Percentiles rank a stretch among this genome's conserved stretches.
These are phyloP conservation scores for Malthinus seriepunctatus DNA, from an alignment of 2,888 invertebrate species.

Conservation along the genomic window DNA sequence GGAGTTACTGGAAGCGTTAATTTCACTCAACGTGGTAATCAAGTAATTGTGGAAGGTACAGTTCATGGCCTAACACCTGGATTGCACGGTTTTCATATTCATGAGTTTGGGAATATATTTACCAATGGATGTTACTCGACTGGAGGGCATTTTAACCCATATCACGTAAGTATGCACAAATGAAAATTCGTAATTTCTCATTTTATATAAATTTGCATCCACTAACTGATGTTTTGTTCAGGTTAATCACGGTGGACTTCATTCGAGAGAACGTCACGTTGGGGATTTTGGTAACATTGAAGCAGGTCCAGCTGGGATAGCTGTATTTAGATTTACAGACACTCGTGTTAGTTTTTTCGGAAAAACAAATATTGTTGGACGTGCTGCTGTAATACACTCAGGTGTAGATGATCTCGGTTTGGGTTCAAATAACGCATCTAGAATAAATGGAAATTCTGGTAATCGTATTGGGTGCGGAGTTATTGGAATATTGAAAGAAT, in stretches of 20 bases:
- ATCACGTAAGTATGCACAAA: slow-evolving; percentile 70
- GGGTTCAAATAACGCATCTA: slow-evolving; percentile 70
- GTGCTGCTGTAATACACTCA: slow-evolving; percentile 78
- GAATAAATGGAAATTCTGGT: slow-evolving; percentile 84
- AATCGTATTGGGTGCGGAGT: slow-evolving; percentile 79
- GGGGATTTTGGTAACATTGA: slow-evolving; percentile 85
- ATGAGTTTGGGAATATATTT: slow-evolving; percentile 65
- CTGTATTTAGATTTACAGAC: slow-evolving; percentile 66
- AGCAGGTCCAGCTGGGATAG: slow-evolving; percentile 62
- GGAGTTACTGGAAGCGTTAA: slow-evolving; percentile 48
- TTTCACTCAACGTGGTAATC: slow-evolving; percentile 62
- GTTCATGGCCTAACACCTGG: slow-evolving; percentile 65
- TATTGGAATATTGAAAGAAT: slow-evolving; percentile 75
- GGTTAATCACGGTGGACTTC: slow-evolving; percentile 79
- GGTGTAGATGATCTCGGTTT: slow-evolving; percentile 76
- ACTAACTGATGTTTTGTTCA: too few species aligned
- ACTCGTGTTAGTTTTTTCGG: slow-evolving; percentile 66
- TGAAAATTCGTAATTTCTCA: too few species aligned
- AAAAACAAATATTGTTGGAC: slow-evolving; percentile 69
- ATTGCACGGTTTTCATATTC: slow-evolving; percentile 76
- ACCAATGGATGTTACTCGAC: slow-evolving; percentile 61
- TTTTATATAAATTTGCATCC: too few species aligned
- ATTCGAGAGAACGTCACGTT: slow-evolving; percentile 71
- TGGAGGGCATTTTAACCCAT: slow-evolving; percentile 80
- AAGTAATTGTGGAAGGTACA: slow-evolving; percentile 62